phyloP scores from a whole-genome alignment of 2,797 vertebrate species.

The Mastacembelus armatus region DNA sequence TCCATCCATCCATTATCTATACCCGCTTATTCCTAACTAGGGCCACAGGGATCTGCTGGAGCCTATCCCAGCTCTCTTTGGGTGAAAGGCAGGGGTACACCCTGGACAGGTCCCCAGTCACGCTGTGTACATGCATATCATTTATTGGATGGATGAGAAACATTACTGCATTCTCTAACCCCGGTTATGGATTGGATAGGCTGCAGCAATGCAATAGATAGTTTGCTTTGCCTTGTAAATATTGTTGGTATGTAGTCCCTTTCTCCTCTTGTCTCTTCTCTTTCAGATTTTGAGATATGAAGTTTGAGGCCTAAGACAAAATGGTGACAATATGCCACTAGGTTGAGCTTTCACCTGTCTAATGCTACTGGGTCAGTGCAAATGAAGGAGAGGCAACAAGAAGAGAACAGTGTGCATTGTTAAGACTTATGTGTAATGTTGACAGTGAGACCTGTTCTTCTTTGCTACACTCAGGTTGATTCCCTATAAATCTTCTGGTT shows the following conservation, averaged over 20 bases:
- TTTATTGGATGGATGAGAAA: constrained; percentile 46
- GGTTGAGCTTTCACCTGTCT: constrained; percentile 78
- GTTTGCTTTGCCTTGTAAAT: constrained; percentile 24
- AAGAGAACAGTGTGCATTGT: constrained; percentile 70
- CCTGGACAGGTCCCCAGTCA: too few relatives aligned
- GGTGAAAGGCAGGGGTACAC: too few relatives aligned
- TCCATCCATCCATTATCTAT: too few relatives aligned
- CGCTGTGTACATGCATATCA: constrained; percentile 20
- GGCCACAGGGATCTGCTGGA: too few relatives aligned
- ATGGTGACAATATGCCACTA: constrained; percentile 49
- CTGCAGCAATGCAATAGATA: constrained; percentile 24
- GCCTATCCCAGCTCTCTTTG: too few relatives aligned
- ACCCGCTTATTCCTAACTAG: too few relatives aligned
- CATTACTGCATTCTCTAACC: constrained; percentile 12
- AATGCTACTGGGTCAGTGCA: constrained; percentile 83
- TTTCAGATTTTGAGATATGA: constrained; percentile 48
- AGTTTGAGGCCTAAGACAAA: constrained; percentile 54
- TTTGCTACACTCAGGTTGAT: constrained; percentile 81
- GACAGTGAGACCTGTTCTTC: constrained; percentile 79
- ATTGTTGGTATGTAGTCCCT: constrained; percentile 27
- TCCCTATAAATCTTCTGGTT: constrained; percentile 73
- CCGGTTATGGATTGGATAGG: constrained; percentile 41
- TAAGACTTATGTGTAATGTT: constrained; percentile 64
- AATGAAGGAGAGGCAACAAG: constrained; percentile 80
- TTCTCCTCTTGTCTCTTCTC: constrained; percentile 47